Evolutionary conservation across 2,888 invertebrate species (phyloP), one percentile per base, ranked within the genome.

Genomic region (Acanthosepion lycidas): DNA sequence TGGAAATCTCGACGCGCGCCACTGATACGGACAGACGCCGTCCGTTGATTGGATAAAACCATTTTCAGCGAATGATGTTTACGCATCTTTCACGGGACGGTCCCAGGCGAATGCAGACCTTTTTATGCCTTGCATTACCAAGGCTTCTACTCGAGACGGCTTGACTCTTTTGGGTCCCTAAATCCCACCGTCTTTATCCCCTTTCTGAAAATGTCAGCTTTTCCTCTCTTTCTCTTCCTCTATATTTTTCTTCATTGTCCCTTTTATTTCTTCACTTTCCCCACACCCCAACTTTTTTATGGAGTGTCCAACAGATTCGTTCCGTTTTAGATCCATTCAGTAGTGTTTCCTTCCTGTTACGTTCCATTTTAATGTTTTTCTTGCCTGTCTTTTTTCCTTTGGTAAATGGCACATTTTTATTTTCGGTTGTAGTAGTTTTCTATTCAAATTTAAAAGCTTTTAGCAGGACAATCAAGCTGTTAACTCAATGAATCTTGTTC

Each of bases 1-100:
- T 78, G 78, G 78, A 78, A 78, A n/a, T n/a, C 78, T 78, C 78
- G 78, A n/a, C 78, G 78, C 78, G 78, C 78, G 78, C n/a, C 78
- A 78, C n/a, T 78, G 78, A 78, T 78, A 78, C n/a, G 78, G 59
- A n/a, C 78, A 78, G 78, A 78, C 78, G 78, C 78, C 78, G 78
- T 18, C 33, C n/a, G 33, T 78, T 78, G 78, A 78, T 78, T 78
- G 78, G 78, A 78, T 78, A 78, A 78, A 78, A n/a, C n/a, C 78
- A n/a, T 78, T 78, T n/a, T 15, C 78, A 12, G n/a, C 18, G 78
- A 78, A 78, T 1, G n/a, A 78, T 78, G 78, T 78, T 78, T 78
- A 78, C 78, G 78, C 15, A n/a, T 78, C 78, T 33, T 78, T 78
- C 78, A 33, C n/a, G n/a, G n/a, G 78, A 78, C n/a, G 78, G 78